Conservation (phyloP, 2,888 invertebrate species). For the Eledona agricola region DNA sequence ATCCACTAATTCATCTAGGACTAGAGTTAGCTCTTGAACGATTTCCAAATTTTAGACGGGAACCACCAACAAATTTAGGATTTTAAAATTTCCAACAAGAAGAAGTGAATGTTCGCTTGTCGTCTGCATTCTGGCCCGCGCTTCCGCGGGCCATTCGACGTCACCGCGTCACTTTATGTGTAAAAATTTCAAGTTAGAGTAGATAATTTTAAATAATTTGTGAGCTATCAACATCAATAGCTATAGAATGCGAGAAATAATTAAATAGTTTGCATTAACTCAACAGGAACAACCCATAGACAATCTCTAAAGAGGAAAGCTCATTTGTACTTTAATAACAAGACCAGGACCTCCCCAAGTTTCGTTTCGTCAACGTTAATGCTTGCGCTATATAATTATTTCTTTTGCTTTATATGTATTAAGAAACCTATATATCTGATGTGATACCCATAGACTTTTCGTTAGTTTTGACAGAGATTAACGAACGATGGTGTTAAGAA, state of each 20-base stretch:
- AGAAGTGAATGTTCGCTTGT: conserved; percentile 27
- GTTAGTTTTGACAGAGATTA: conserved; percentile 41
- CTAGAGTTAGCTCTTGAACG: conserved; percentile 37
- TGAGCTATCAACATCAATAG: conserved; percentile 58
- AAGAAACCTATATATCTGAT: conserved; percentile 54
- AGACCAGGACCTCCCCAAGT: conserved; percentile 14
- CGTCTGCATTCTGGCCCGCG: conserved; percentile 9
- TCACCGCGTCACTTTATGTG: conserved; percentile 45
- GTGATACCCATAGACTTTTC: conserved; percentile 56
- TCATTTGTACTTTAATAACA: conserved; percentile 26
- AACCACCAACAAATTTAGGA: conserved; percentile 42
- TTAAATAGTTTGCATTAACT: conserved; percentile 52
- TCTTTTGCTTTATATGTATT: conserved; percentile 58
- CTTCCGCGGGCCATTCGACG: too few species aligned
- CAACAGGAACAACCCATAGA: conserved; percentile 32
- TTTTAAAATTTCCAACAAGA: conserved; percentile 32
- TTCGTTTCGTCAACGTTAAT: conserved; percentile 43
- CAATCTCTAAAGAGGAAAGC: conserved; percentile 22
- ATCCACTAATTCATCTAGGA: conserved; percentile 29
- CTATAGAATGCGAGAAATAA: conserved; percentile 55
- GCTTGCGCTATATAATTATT: conserved; percentile 54
- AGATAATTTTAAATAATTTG: conserved; percentile 44
- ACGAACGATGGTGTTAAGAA: conserved; percentile 28
- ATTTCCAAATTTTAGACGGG: conserved; percentile 43
- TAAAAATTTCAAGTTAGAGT: conserved; percentile 41